Base-by-base conservation (phyloP, 2,797 vertebrate genomes). In the Molothrus aeneus region DNA sequence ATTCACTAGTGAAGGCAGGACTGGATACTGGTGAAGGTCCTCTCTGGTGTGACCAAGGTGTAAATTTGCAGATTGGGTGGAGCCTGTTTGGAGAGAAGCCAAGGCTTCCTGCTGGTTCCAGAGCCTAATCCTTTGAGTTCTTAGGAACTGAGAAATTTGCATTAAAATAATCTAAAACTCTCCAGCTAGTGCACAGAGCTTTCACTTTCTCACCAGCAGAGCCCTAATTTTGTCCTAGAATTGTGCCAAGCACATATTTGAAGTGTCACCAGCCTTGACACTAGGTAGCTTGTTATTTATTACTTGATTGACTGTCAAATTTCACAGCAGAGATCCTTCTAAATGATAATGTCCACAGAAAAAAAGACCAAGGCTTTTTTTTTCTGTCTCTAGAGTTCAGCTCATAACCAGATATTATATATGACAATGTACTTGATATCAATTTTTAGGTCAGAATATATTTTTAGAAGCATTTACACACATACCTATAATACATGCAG, bases 251-350 rank as follows among this genome's bases (percentile, higher is more conserved):
- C n/a, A 32, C 20, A 3, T 51, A 74, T 63, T 69, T 92, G 38
- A 96, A 90, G 70, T 81, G 65, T 86, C 61, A 85, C 43, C 38
- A 80, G 29, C 29, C 15, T 36, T 74, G 75, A 74, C 42, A 40
- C 50, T 54, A 57, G 24, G 50, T 86, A 79, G 75, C 54, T 80
- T 1, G 0, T 93, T 86, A 75, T 18, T 93, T 89, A 75, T 20
- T 65, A 20, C 69, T 91, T 93, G 79, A 90, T 78, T 91, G 34
- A 81, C 74, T 86, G 75, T 77, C 57, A 57, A 48, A 93, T 93
- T 96, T 87, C 81, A 94, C 61, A 89, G 59, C 53, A 83, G 57
- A 92, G 29, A 68, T 57, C 22, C 42, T 78, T 91, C 47, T 74
- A 26, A 78, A 78, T 51, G 20, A 45, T 71, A 68, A 47, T 20